Percentiles rank a stretch among this genome's conserved stretches.
phyloP scores from a whole-genome alignment of 1,140 invertebrate species.

The Ectropis grisescens region DNA sequence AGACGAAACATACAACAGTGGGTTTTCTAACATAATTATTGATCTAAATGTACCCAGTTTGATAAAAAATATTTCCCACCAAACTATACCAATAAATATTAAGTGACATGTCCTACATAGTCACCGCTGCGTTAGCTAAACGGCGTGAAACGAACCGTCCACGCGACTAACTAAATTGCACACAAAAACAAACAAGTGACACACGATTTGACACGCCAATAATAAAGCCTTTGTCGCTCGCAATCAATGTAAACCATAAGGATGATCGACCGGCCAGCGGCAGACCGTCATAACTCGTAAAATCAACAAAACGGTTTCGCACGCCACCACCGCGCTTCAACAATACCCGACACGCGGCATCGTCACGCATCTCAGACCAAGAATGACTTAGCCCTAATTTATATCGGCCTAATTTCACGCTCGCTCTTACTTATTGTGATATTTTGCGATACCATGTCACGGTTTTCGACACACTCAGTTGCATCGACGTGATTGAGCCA shows the following conservation, averaged over 20 bases:
- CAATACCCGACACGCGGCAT: constrained; percentile 35
- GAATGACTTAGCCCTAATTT: constrained; percentile 49
- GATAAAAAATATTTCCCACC: too few relatives aligned
- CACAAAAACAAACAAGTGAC: constrained; percentile 9
- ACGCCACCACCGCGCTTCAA: too few relatives aligned
- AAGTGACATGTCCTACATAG: too few relatives aligned
- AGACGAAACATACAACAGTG: too few relatives aligned
- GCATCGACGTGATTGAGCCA: constrained; percentile 35
- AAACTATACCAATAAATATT: too few relatives aligned
- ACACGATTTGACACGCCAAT: constrained; percentile 1
- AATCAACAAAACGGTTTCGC: constrained; percentile 53
- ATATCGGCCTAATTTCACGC: constrained; percentile 53
- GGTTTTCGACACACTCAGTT: constrained; percentile 52
- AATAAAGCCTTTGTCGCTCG: too few relatives aligned
- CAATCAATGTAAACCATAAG: too few relatives aligned
- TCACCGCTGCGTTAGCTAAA: too few relatives aligned
- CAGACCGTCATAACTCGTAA: constrained; percentile 15
- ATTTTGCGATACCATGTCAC: constrained; percentile 50
- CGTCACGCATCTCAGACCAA: constrained; percentile 32
- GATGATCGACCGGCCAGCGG: too few relatives aligned
- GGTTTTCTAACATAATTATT: too few relatives aligned
- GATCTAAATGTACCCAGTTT: too few relatives aligned
- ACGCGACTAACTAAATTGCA: constrained; percentile 10
- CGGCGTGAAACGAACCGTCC: too few relatives aligned
- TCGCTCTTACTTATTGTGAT: constrained; percentile 52